These are phyloP conservation scores for Chionomys nivalis DNA, from an alignment of 2,113 vertebrate species.

Conservation along the genomic window DNA sequence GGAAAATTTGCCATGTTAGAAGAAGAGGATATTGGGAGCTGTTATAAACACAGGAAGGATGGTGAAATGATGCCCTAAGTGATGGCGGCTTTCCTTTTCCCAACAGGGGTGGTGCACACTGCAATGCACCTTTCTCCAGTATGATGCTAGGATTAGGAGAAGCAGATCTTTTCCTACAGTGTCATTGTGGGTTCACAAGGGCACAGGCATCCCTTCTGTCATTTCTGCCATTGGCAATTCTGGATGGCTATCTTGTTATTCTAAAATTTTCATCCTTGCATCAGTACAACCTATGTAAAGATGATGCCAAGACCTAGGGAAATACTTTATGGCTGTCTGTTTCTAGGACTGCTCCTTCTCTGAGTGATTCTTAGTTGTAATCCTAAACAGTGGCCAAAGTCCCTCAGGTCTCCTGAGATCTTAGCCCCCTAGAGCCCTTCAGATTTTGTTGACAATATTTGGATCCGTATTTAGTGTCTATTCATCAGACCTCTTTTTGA, in stretches of 20 bases:
- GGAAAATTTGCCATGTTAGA: background rate
- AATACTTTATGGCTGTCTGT: background rate
- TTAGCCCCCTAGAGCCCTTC: background rate
- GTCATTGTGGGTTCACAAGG: too few relatives aligned
- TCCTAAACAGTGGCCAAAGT: background rate
- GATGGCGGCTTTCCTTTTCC: fast-evolving
- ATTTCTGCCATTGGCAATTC: background rate
- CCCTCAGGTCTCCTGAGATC: background rate
- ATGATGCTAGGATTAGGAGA: fast-evolving
- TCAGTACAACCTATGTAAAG: background rate
- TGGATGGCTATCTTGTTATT: background rate
- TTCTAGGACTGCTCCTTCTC: background rate
- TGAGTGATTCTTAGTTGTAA: background rate
- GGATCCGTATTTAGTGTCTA: background rate
- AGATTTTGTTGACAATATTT: background rate
- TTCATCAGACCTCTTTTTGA: background rate
- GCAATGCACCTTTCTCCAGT: fast-evolving
- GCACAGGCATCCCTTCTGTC: background rate
- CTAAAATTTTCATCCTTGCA: background rate
- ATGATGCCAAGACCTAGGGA: background rate
- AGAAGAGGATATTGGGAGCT: background rate
- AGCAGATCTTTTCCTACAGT: background rate
- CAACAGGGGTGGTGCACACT: background rate
- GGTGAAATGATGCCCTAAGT: background rate
- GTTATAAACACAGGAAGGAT: background rate